Evolutionary conservation across 1,140 invertebrate species (phyloP).

Genomic region (Carposina sasakii): DNA sequence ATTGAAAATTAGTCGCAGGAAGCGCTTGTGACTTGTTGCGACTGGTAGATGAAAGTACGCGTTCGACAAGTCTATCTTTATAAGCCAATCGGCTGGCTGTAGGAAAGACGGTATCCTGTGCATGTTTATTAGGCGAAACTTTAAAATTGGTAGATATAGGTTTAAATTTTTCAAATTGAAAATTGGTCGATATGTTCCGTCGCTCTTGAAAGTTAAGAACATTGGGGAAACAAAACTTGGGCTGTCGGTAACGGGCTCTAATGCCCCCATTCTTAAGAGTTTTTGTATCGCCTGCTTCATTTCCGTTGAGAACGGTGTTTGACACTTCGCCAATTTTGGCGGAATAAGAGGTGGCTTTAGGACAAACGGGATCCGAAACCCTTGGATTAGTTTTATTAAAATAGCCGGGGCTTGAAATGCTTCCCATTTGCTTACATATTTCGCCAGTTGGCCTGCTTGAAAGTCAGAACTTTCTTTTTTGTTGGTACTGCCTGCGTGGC

Average conservation of each 20-base stretch:
- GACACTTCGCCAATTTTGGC: not conserved
- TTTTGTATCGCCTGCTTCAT: slow-evolving; percentile 8
- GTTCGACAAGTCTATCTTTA: slow-evolving; percentile 2
- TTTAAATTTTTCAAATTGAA: slow-evolving; percentile 34
- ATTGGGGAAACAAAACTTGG: slow-evolving; percentile 21
- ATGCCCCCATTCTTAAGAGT: not conserved
- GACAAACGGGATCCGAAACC: not conserved
- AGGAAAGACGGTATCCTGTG: slow-evolving; percentile 30
- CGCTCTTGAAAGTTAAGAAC: not conserved
- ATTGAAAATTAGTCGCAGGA: slow-evolving; percentile 14
- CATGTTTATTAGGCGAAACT: slow-evolving; percentile 32
- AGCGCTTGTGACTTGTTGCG: slow-evolving; percentile 15
- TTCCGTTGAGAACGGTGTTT: slow-evolving; percentile 12
- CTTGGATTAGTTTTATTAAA: slow-evolving; percentile 2
- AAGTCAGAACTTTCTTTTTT: slow-evolving; percentile 3
- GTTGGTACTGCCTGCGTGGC: too few relatives aligned
- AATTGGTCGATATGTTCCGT: slow-evolving; percentile 20
- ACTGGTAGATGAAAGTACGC: slow-evolving; percentile 49
- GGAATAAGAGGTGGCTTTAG: not conserved
- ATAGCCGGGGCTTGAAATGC: slow-evolving; percentile 7
- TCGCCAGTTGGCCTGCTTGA: not conserved
- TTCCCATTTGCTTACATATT: not conserved
- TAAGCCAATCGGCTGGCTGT: slow-evolving; percentile 13
- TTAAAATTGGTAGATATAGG: slow-evolving; percentile 17
- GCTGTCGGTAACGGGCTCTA: not conserved